Conservation (phyloP, 2,113 vertebrate genomes). For the Pithys albifrons region DNA sequence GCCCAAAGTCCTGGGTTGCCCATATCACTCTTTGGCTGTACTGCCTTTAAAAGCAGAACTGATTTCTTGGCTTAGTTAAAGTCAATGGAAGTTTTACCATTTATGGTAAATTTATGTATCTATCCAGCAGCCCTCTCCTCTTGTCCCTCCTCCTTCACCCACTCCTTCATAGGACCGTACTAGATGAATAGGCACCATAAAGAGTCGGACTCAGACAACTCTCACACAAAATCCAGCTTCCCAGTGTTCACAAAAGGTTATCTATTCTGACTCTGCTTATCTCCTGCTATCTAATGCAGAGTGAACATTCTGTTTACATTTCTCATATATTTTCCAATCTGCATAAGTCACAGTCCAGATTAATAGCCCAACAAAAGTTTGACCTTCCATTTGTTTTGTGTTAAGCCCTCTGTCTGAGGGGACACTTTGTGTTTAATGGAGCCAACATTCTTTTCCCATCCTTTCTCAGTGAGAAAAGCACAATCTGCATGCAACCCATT, state of each 20-base stretch:
- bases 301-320: constrained; percentile 62
- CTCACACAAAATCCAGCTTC: constrained; percentile 60
- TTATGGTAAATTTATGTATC: constrained; percentile 38
- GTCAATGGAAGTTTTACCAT: constrained; percentile 12
- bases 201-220: neutral
- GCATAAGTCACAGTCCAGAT: constrained; percentile 62
- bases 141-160: neutral
- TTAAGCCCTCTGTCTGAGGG: constrained; percentile 37
- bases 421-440: constrained; percentile 25
- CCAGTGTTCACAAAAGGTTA: constrained; percentile 58
- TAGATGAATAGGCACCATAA: constrained; percentile 31
- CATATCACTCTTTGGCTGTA: neutral
- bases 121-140: neutral
- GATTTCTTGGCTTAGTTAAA: constrained; percentile 22
- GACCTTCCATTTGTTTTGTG: constrained; percentile 67
- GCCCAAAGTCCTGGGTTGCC: neutral
- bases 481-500: constrained; percentile 5
- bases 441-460: constrained; percentile 57
- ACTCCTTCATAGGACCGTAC: neutral
- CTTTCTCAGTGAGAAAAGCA: constrained; percentile 5
- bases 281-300: constrained; percentile 67
- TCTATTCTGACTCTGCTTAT: constrained; percentile 53
- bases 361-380: constrained; percentile 62
- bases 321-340: constrained; percentile 66
- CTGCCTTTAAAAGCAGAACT: neutral